A percentile compares a stretch with the other conserved stretches of the same genome.
These are phyloP conservation scores for Coronaproctus castanopsis DNA, from an alignment of 2,888 invertebrate species.

Conservation along the genomic window DNA sequence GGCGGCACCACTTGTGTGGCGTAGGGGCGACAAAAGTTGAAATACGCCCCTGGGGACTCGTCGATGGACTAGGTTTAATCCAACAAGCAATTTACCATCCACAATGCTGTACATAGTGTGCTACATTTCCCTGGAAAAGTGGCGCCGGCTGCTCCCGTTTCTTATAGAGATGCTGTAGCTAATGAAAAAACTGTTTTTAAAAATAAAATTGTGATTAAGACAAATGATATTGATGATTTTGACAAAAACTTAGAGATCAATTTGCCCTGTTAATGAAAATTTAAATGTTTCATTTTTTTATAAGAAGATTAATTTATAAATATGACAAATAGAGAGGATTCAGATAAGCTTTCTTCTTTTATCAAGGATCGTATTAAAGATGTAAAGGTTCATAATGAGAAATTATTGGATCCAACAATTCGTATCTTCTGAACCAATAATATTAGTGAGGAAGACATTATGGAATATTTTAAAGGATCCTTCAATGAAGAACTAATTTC, in stretches of 20 bases:
- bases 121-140: neutral
- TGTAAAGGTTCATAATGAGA: neutral
- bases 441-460: neutral
- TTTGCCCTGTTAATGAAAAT: neutral
- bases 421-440: neutral
- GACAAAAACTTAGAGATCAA: neutral
- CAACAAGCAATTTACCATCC: too few species aligned
- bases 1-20: too few species aligned
- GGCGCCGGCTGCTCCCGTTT: too few species aligned
- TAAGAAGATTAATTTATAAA: neutral
- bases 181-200: neutral
- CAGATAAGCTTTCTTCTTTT: neutral
- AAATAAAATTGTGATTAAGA: neutral
- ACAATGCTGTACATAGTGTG: neutral
- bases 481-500: neutral
- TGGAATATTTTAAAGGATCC: neutral
- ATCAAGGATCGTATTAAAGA: neutral
- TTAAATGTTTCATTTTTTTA: neutral
- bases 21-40: too few species aligned
- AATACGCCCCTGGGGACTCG: too few species aligned
- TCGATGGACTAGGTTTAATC: too few species aligned
- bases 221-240: neutral
- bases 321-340: neutral
- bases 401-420: neutral
- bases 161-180: neutral